Evolutionary conservation across 1,140 invertebrate species (phyloP).

Genomic region (Cheumatopsyche charites): DNA sequence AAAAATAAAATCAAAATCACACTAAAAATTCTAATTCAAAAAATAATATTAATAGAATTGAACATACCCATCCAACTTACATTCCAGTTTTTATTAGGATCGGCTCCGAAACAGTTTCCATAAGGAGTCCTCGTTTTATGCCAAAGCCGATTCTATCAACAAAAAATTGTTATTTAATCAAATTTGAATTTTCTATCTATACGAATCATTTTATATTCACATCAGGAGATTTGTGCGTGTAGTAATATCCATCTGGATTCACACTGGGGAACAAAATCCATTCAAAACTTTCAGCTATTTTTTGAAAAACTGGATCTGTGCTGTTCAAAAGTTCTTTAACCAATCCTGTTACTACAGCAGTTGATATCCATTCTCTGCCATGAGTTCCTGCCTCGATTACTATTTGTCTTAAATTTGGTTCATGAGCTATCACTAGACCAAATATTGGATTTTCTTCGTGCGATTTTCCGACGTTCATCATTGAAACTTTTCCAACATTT

Average conservation of each 20-base stretch:
- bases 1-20: constrained; percentile 35
- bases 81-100: constrained; percentile 58
- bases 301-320: constrained; percentile 52
- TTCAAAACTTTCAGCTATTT: constrained; percentile 63
- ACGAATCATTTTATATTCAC: constrained; percentile 53
- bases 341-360: constrained; percentile 73
- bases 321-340: constrained; percentile 67
- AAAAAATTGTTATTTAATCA: constrained; percentile 31
- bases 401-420: constrained; percentile 52
- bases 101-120: constrained; percentile 58
- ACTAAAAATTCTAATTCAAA: constrained; percentile 49
- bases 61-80: constrained; percentile 50
- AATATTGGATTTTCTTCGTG: constrained; percentile 64
- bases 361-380: constrained; percentile 78
- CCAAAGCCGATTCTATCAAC: constrained; percentile 57
- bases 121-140: constrained; percentile 27
- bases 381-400: constrained; percentile 74
- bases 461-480: constrained; percentile 60
- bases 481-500: constrained; percentile 58
- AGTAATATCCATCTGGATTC: constrained; percentile 76
- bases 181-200: neutral
- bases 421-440: constrained; percentile 61
- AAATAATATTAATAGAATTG: neutral
- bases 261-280: constrained; percentile 66
- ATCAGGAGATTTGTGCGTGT: constrained; percentile 59